Base-by-base conservation (phyloP, 2,113 vertebrate species). In the Ramphastos sulfuratus region DNA sequence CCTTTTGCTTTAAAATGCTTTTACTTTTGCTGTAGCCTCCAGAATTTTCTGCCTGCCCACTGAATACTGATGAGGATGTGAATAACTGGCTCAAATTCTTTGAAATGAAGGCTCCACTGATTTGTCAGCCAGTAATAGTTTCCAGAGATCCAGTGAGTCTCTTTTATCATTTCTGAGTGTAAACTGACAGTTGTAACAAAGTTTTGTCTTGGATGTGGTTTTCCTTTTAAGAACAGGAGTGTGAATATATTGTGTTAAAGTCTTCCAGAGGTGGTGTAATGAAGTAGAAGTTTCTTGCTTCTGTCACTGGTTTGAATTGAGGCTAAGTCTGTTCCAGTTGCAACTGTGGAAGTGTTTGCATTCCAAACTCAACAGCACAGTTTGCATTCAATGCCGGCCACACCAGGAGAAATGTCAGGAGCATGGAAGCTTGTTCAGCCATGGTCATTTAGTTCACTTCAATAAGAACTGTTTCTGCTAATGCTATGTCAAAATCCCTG, bases 51-150 rank as follows among this genome's bases (percentile, higher is more conserved):
- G 87, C 96, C 64, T 99, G 99, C 55, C 99, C 99, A 15, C 94
- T 99, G 92, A 97, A 98, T 94, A 98, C 98, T 0, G 95, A 98
- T 8, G 98, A 99, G 56, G 98, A 99, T 0, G 97, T 99, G 87
- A 98, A 99, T 96, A 98, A 97, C 55, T 99, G 99, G 99, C 97
- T 99, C 30, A 97, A 97, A 81, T 99, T 99, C 97, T 99, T 98
- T 95, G 99, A 99, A 94, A 98, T 99, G 98, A 97, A 96, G 52
- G 98, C 99, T 63, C 99, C 99, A 1, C 96, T 99, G 66, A 97
- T 99, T 97, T 99, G 99, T 95, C 99, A 99, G 95, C 98, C 99
- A 21, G 99, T 99, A 81, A 98, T 99, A 58, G 98, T 99, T 60
- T 99, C 99, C 97, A 98, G 93, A 97, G 99, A 99, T 94, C 99